phyloP scores from a whole-genome alignment of 2,888 invertebrate species.

The Campoplex nolae region DNA sequence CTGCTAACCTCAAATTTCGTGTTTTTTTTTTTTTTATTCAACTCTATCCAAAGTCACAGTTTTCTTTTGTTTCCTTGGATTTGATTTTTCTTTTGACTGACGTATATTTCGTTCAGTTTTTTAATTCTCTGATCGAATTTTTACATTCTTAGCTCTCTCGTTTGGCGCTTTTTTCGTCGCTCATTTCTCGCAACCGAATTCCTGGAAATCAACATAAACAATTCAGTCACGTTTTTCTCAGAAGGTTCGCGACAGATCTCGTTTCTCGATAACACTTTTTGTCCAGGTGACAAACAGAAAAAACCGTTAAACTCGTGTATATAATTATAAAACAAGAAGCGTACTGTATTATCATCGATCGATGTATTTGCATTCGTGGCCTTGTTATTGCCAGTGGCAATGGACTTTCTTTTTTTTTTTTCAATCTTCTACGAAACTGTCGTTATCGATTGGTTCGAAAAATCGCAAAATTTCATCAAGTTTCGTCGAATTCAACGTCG shows the following conservation, averaged over 20 bases:
- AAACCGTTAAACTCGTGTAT: slow-evolving; percentile 14
- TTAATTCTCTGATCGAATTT: not conserved
- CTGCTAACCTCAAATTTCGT: not conserved
- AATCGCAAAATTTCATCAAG: not conserved
- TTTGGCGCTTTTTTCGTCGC: not conserved
- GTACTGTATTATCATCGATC: slow-evolving; percentile 33
- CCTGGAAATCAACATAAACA: not conserved
- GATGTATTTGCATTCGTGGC: slow-evolving; percentile 53
- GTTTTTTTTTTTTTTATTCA: too few species aligned
- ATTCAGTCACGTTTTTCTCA: slow-evolving; percentile 7
- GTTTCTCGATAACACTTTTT: slow-evolving; percentile 28
- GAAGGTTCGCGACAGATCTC: slow-evolving; percentile 14
- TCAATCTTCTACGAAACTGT: not conserved
- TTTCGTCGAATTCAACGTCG: not conserved
- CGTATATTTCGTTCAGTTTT: not conserved
- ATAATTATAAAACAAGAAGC: slow-evolving; percentile 42
- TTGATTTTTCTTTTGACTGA: too few species aligned
- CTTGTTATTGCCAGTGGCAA: slow-evolving; percentile 19
- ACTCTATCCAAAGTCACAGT: too few species aligned
- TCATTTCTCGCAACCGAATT: not conserved
- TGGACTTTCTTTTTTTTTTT: slow-evolving; percentile 13
- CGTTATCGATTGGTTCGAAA: not conserved
- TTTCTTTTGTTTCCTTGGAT: too few species aligned
- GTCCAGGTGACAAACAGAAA: slow-evolving; percentile 3
- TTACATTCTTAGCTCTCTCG: not conserved